Evolutionary conservation across 2,797 vertebrate species (phyloP), one percentile per base, ranked within the genome.

Genomic region (Betta splendens): DNA sequence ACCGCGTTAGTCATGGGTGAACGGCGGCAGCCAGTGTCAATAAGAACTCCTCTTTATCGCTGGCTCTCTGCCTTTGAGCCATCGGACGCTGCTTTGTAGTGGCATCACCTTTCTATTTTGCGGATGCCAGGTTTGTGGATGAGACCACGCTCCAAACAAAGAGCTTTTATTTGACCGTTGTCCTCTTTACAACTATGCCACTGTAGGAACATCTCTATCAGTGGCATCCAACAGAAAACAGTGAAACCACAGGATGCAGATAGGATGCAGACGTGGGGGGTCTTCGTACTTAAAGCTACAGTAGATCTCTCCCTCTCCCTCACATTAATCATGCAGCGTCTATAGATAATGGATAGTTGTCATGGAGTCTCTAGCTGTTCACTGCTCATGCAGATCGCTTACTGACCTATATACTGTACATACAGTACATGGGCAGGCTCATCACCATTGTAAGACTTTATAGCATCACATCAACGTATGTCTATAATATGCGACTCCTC

Each of bases 331-430:
- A 81, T 87, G 75, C 73, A 87, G 56, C 18, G 76, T 74, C 36
- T 79, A 85, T 85, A 77, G 86, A 87, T 88, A 86, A 86, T 87
- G 75, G 70, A 86, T 84, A 74, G 47, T 16, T 33, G 70, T 66
- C 69, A 29, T 48, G 55, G 72, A 76, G 71, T 80, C 65, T 66
- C 26, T 53, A 49, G 69, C 59, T 62, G 78, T 86, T 86, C 79
- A 54, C 72, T 77, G 61, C 64, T 74, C 40, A n/a, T 53, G 50
- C 33, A 17, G 74, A 79, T 88, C 79, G 71, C 72, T 81, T 82
- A 69, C 48, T 80, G 85, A 84, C 77, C 83, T 76, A 81, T 65
- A 84, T n/a, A n/a, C n/a, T n/a, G n/a, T 86, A 81, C 69, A 47
- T 25, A 40, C 45, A 17, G 47, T 25, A 40, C 45, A 17, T 23